Evolutionary conservation across 2,888 invertebrate species (phyloP), one percentile per base, ranked within the genome.

Genomic region (Drosophila eohydei): DNA sequence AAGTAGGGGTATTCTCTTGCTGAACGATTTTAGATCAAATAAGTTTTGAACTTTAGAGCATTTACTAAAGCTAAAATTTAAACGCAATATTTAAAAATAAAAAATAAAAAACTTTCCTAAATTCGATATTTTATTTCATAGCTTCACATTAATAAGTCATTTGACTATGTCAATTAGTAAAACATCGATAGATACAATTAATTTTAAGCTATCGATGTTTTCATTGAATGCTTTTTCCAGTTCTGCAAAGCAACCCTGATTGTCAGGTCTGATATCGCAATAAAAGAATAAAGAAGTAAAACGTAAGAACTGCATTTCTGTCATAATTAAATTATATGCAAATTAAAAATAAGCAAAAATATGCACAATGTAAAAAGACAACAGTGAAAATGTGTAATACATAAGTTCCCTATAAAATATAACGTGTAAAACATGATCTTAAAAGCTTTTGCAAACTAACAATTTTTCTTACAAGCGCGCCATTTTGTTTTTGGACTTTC

Each of bases 401-500:
- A 67, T 8, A 56, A 30, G 43, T 32, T 55, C 14, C 43, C 4
- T 40, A 52, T 59, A 21, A 63, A 74, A 70, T 56, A 28, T n/a
- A 7, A 40, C 26, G 59, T 43, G 51, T 63, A 50, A n/a, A 21
- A 16, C 16, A 55, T 34, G 55, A 7, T 55, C 59, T 62, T 34
- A 16, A 32, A 48, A 56, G 55, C 74, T 71, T 84, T 84, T 84
- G 68, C 71, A 55, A 74, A 63, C 68, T 55, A 74, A 65, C 55
- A 73, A 64, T 75, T 80, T 83, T 81, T 84, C 71, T 50, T 78
- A 70, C 75, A 69, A 80, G 83, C 83, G 87, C 84, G 84, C 84
- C 84, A 84, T 84, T 84, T 84, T 84, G 84, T 84, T 87, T 84
- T 83, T 80, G 82, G 83, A 75, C 81, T 82, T 78, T 80, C 78